Percentiles rank a stretch among this genome's conserved stretches.
Conservation (phyloP, 2,888 invertebrate species). For the Drosophila subquinaria region DNA sequence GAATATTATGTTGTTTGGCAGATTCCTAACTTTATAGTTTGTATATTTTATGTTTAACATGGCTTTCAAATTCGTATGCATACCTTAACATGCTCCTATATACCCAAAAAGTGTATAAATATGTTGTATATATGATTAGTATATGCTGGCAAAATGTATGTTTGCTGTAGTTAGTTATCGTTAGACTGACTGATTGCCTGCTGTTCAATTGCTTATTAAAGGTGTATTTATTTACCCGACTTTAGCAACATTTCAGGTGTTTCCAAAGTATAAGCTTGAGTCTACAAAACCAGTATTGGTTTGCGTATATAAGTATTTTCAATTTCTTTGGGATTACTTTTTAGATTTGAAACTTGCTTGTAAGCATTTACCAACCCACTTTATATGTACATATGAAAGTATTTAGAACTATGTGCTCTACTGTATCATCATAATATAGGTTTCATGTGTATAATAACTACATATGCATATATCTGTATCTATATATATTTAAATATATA, state of each 20-base stretch:
- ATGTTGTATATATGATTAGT: conserved; percentile 39
- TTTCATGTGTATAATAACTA: not conserved
- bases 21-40: conserved; percentile 26
- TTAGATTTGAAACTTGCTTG: conserved; percentile 36
- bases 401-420: conserved; percentile 59
- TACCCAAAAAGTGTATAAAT: conserved; percentile 42
- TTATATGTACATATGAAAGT: conserved; percentile 24
- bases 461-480: not conserved
- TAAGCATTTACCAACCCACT: conserved; percentile 66
- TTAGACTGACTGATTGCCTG: conserved; percentile 74
- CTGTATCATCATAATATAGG: conserved; percentile 21
- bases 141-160: conserved; percentile 72
- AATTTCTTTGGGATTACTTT: conserved; percentile 37
- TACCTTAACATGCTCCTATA: conserved; percentile 50
- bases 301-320: conserved; percentile 29
- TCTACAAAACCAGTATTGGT: conserved; percentile 28
- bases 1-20: conserved; percentile 23
- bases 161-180: conserved; percentile 45
- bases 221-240: conserved; percentile 18
- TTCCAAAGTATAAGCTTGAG: conserved; percentile 38
- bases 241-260: conserved; percentile 33
- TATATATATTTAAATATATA: not conserved
- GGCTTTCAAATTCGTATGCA: conserved; percentile 66
- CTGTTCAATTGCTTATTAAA: conserved; percentile 65
- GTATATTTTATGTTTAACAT: conserved; percentile 59